Evolutionary conservation across 2,113 vertebrate species (phyloP).

Genomic region (Lepus europaeus): DNA sequence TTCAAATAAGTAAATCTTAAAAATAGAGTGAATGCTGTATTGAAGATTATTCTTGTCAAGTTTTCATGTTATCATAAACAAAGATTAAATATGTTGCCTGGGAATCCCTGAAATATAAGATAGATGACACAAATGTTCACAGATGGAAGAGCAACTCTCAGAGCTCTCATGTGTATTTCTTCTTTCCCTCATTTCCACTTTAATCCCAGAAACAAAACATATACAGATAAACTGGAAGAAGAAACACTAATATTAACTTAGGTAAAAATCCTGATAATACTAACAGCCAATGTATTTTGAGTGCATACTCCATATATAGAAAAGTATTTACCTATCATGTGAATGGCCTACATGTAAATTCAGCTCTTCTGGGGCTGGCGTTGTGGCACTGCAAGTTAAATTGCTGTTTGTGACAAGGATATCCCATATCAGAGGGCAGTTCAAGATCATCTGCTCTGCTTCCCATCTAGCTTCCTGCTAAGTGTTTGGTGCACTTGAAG

Average conservation of each 20-base stretch:
- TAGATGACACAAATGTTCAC: neutral
- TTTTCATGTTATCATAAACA: slow-evolving; percentile 16
- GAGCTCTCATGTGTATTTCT: neutral
- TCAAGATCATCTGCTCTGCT: too few relatives aligned
- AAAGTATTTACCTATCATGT: neutral
- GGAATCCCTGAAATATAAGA: neutral
- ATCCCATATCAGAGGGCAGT: too few relatives aligned
- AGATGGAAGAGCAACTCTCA: neutral
- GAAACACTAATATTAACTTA: neutral
- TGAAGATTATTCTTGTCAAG: neutral
- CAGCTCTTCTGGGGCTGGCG: too few relatives aligned
- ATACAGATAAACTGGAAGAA: neutral
- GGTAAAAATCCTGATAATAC: neutral
- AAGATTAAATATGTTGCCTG: neutral
- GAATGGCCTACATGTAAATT: too few relatives aligned
- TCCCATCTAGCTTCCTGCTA: too few relatives aligned
- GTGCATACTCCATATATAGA: neutral
- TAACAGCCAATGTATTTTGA: neutral
- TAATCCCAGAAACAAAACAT: neutral
- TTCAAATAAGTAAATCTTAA: too few relatives aligned
- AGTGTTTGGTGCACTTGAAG: too few relatives aligned
- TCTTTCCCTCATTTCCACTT: neutral
- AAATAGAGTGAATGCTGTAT: neutral
- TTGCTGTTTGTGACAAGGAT: too few relatives aligned
- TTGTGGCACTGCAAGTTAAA: too few relatives aligned